Base-by-base conservation (phyloP, 2,113 vertebrate genomes). In the Mustela nigripes region DNA sequence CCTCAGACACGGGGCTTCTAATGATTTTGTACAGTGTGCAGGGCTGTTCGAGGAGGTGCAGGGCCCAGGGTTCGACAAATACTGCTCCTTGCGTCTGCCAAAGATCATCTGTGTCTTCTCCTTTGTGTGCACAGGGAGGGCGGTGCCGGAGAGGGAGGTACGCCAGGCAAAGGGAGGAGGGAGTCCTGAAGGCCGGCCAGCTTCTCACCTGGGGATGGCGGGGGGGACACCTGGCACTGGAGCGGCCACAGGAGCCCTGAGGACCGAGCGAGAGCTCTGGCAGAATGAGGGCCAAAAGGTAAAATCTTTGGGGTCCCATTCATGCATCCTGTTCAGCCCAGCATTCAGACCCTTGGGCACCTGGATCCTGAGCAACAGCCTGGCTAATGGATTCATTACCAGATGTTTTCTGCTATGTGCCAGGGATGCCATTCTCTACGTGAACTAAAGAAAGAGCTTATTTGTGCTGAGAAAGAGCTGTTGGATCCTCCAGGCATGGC, bases 1-100 rank as follows among this genome's bases (percentile, higher is more conserved):
- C 98, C 98, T 85, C 96, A 98, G 97, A 98, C 80, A 78, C 11
- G 26, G 96, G 98, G 98, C 97, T 98, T 98, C 98, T 98, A 97
- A 98, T 92, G 98, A 97, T 97, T 98, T 76, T 86, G 96, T 97
- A 98, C 96, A 97, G 98, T 96, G 94, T 96, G 94, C 98, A 96
- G 97, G 95, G 81, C 96, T 94, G 73, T 95, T 98, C 80, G 60
- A 94, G 96, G 97, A 96, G 94, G 95, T 92, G 82, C 4, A 3
- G 48, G 89, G 89, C 45, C 82, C 96, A 93, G 97, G 94, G 67
- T 97, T 96, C 95, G 80, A 98, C 97, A 98, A 97, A 98, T 15
- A 74, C 95, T 56, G 84, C 6, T 98, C 94, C 97, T 98, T 97
- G 69, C 39, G 22, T 86, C 96, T 98, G 98, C 97, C 98, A 98